Evolutionary conservation across 2,888 invertebrate species (phyloP).

Genomic region (Trachelus iudaicus): DNA sequence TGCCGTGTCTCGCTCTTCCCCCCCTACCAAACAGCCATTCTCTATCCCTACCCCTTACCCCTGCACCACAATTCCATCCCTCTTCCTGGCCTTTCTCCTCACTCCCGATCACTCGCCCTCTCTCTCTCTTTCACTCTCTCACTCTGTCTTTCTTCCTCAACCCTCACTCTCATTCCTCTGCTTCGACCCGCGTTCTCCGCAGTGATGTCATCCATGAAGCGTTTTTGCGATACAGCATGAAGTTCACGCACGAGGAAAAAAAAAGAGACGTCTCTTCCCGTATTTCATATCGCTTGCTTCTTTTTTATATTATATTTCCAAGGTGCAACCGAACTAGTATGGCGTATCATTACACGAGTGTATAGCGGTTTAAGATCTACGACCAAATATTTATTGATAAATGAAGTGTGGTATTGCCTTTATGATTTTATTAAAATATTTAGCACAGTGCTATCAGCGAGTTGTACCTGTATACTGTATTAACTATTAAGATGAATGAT

Average conservation of each 20-base stretch:
- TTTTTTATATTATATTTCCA: not conserved
- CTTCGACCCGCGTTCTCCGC: constrained; percentile 34
- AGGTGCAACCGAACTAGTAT: not conserved
- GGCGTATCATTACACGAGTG: not conserved
- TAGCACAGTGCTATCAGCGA: not conserved
- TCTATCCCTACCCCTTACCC: constrained; percentile 1
- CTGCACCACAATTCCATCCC: not conserved
- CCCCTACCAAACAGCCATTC: constrained; percentile 10
- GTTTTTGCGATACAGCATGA: constrained; percentile 10
- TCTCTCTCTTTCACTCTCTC: constrained; percentile 16
- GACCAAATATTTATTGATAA: not conserved
- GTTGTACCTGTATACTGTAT: not conserved
- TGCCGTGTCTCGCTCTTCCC: constrained; percentile 10
- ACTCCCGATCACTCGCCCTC: constrained; percentile 24
- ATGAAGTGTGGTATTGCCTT: not conserved
- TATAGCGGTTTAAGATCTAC: not conserved
- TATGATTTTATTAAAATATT: not conserved
- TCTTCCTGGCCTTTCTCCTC: constrained; percentile 9
- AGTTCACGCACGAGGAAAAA: constrained; percentile 2
- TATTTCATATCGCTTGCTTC: not conserved
- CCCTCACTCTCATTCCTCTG: constrained; percentile 24
- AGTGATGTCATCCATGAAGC: constrained; percentile 47
- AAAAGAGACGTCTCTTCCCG: not conserved
- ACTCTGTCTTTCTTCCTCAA: constrained; percentile 19
- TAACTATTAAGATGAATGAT: not conserved